Evolutionary conservation across 2,113 vertebrate genomes (phyloP), one percentile per base, ranked within the genome.

Genomic region (Neolamprologus longior): DNA sequence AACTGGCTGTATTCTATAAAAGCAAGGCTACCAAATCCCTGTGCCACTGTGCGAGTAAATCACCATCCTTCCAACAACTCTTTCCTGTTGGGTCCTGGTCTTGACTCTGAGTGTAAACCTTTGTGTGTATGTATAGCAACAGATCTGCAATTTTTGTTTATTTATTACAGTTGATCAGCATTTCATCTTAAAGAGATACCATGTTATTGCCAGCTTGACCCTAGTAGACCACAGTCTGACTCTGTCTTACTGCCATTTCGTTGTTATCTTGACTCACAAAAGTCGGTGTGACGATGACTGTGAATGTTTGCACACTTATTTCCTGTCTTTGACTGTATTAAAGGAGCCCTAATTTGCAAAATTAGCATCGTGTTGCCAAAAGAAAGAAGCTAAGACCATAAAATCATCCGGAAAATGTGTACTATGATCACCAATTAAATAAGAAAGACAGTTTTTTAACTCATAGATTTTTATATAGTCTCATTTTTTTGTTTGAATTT

Each of bases 161-260:
- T 71, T 71, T 24, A 71, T 71, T 0, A 40, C 12, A 37, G 31
- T n/a, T n/a, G 9, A 66, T 37, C 31, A 12, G 31, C 31, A 35
- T 66, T 12, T 37, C 0, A 7, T n/a, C 31, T 35, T 37, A 66
- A 37, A 66, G 6, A 13, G 17, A 0, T 66, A n/a, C 4, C 0
- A 1, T n/a, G 7, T 71, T 40, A 71, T 40, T 42, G 35, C 35
- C 35, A 71, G n/a, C 12, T 24, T 71, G n/a, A 71, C 63, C 35
- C 35, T 21, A 9, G n/a, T 24, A 40, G 7, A 17, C 40, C 21
- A 45, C 21, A 45, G 37, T 17, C 37, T 45, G 37, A 73, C 40
- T 42, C 66, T 26, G 5, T 45, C 13, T 73, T 47, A 7, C 7
- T 47, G 21, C 40, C 40, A 10, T 47, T 73, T 73, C 0, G 14